Evolutionary conservation across 2,797 vertebrate species (phyloP), one percentile per base, ranked within the genome.

Genomic region (Sebastes taczanowskii): DNA sequence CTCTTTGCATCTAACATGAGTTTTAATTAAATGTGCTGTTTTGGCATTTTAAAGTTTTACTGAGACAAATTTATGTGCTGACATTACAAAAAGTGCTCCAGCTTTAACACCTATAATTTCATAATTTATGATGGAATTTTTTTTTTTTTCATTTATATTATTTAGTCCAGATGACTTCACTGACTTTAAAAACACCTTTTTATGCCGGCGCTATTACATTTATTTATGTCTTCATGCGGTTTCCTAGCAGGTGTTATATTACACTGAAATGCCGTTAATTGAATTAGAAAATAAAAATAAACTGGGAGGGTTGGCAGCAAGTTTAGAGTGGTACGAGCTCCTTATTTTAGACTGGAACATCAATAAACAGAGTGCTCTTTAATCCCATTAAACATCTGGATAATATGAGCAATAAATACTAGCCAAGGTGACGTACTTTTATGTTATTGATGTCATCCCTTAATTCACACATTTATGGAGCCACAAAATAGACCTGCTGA

Each of bases 31-130:
- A 74, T 68, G 38, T 49, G 10, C 53, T 72, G 8, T 79, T 69
- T 71, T 80, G 53, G 53, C 58, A 73, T 71, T 74, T 74, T 38
- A 20, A 74, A 77, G 32, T 83, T 71, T 65, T 61, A 63, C 16
- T 7, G 20, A 58, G 61, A 73, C 20, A 77, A 62, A 63, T n/a
- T n/a, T 27, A 18, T 82, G 30, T 69, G 20, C 42, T 78, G 63
- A 66, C 1, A 23, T 71, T 38, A 64, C 61, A 53, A 59, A 49
- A 64, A 49, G 14, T 76, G 11, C 38, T 79, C 49, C 20, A 46
- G 30, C 22, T 49, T 64, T 65, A 85, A 80, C 73, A 72, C 61
- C 65, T 60, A 63, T 20, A 60, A 22, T 74, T 4, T 53, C 8
- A 25, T 35, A 29, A 80, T 11, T 73, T 61, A 30, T 58, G 23